Percentiles rank a stretch among this genome's conserved stretches.
Conservation (phyloP, 2,113 vertebrate genomes). For the Macheiramphus alcinus region DNA sequence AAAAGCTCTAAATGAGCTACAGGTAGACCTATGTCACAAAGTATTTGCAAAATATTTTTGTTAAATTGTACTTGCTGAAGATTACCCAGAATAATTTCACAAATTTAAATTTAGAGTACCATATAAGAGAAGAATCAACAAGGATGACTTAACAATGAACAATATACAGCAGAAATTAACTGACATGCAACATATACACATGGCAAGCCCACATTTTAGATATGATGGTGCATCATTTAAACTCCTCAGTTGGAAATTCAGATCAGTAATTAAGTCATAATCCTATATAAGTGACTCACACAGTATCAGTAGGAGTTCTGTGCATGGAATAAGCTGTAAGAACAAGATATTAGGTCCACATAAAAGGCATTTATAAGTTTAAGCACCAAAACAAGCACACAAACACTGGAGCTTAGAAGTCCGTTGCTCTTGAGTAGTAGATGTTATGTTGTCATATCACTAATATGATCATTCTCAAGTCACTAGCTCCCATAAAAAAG, state of each 20-base stretch:
- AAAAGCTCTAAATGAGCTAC: not conserved
- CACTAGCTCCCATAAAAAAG: not conserved
- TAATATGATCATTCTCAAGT: not conserved
- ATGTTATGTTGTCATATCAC: not conserved
- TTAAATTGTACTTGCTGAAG: not conserved
- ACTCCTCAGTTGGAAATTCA: not conserved
- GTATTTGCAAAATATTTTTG: not conserved
- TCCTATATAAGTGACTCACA: not conserved
- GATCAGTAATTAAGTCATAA: not conserved
- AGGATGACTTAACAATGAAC: not conserved
- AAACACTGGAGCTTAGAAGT: not conserved
- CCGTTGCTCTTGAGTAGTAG: not conserved
- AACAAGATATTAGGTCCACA: not conserved
- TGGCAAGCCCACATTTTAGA: not conserved
- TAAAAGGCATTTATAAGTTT: not conserved
- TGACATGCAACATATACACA: not conserved
- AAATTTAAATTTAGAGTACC: not conserved
- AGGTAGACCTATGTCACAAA: not conserved
- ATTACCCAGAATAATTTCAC: not conserved
- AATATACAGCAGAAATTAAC: not conserved
- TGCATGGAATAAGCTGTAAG: not conserved
- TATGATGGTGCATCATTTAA: not conserved
- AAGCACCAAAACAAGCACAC: not conserved
- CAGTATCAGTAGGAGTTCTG: not conserved
- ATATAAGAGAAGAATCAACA: not conserved